Evolutionary conservation across 2,888 invertebrate genomes (phyloP).

Genomic region (Coronaproctus castanopsis): DNA sequence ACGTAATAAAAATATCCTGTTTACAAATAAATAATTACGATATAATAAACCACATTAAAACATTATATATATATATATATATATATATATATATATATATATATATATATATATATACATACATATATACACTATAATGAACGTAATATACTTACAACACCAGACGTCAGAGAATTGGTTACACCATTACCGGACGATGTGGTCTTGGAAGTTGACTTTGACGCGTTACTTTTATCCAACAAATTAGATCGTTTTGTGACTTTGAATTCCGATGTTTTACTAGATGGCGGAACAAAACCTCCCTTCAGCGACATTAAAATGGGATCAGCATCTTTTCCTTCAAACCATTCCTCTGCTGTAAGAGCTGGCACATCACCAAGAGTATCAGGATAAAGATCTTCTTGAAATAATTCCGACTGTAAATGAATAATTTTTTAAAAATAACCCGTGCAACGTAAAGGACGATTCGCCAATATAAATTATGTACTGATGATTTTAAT

Average conservation of each 20-base stretch:
- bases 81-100: too few species aligned
- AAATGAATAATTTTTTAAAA: too few species aligned
- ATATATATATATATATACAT: too few species aligned
- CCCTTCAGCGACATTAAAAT: constrained; percentile 79
- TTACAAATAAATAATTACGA: too few species aligned
- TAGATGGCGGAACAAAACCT: constrained; percentile 39
- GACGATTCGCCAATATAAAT: too few species aligned
- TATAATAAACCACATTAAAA: too few species aligned
- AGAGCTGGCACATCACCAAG: constrained; percentile 71
- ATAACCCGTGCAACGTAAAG: too few species aligned
- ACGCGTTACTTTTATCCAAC: constrained; percentile 36
- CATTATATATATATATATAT: too few species aligned
- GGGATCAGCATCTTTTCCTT: constrained; percentile 75
- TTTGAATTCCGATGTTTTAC: constrained; percentile 40
- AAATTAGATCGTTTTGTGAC: constrained; percentile 62
- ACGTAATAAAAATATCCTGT: too few species aligned
- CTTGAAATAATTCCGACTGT: constrained; percentile 84
- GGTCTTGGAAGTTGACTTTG: constrained; percentile 7
- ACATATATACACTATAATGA: too few species aligned
- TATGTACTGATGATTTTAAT: too few species aligned
- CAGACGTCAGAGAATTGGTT: constrained; percentile 3
- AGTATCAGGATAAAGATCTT: constrained; percentile 91
- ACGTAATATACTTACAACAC: too few species aligned
- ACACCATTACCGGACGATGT: not conserved
- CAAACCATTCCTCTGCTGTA: constrained; percentile 80